Evolutionary conservation across 2,888 invertebrate genomes (phyloP), one percentile per base, ranked within the genome.

Genomic region (Tetropium fuscum): DNA sequence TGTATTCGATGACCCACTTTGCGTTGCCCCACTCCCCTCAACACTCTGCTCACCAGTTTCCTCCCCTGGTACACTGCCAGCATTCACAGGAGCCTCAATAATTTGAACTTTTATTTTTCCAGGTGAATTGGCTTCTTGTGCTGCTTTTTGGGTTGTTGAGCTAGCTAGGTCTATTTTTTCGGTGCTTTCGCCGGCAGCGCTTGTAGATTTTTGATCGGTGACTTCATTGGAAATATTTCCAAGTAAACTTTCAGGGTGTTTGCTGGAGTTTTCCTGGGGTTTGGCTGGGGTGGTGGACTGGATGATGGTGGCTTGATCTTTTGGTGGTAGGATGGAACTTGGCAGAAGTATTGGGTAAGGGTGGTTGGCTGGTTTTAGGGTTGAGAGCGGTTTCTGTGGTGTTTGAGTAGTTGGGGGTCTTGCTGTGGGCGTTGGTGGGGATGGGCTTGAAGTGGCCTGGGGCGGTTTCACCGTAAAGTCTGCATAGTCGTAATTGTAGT

Each of bases 401-500:
- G 20, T 15, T 0, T 48, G 15, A 5, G 55, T 51, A 18, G 41
- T 47, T 0, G 55, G 36, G 15, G 58, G 45, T 19, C 34, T 43
- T 56, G 57, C 47, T 44, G 58, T 30, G 11, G 63, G 43, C 58
- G 47, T 10, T 3, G 34, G 56, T 22, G 36, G 30, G 3, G 54
- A n/a, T 22, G 34, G 36, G 20, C 51, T 41, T 22, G 54, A 32
- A 7, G 65, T 68, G 54, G 64, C 69, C 3, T 74, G 71, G 64
- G 70, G 53, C 18, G 90, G 90, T 81, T 89, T 90, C 73, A 89
- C 83, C 13, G 90, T 91, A 79, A 90, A 87, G 73, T 90, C 90
- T 2, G 88, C 84, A 72, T 90, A 90, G 77, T 91, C 90, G 76
- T 91, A 91, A 47, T 87, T 86, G 74, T 90, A 90, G 80, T 91